phyloP scores from a whole-genome alignment of 2,797 vertebrate genomes.

The Cyprinella venusta region DNA sequence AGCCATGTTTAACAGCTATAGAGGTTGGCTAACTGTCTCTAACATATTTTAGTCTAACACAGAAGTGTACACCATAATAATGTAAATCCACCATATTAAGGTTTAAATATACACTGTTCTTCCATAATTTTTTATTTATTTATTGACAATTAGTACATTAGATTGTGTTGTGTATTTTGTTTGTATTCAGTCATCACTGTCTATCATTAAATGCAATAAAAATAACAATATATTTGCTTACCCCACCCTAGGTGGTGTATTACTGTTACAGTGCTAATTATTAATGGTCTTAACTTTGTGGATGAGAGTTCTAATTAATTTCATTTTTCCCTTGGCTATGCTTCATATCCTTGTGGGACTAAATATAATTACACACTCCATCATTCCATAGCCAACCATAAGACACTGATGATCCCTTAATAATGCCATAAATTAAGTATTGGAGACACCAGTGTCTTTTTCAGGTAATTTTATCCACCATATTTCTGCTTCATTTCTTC shows the following conservation, averaged over 20 bases:
- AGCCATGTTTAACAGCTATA: neutral
- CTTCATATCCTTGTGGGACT: constrained; percentile 49
- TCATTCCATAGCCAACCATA: constrained; percentile 39
- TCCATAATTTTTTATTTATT: too few relatives aligned
- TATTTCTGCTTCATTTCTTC: constrained; percentile 4
- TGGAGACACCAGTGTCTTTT: constrained; percentile 27
- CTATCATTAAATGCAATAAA: neutral
- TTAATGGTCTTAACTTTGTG: constrained; percentile 35
- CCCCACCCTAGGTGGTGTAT: neutral
- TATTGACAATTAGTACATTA: neutral
- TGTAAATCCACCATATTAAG: neutral
- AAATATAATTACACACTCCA: constrained; percentile 52
- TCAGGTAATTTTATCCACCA: constrained; percentile 33
- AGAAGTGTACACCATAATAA: neutral
- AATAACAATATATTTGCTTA: neutral
- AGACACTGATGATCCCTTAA: constrained; percentile 43
- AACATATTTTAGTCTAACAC: neutral
- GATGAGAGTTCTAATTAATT: constrained; percentile 45
- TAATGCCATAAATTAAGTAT: constrained; percentile 42
- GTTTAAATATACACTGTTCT: neutral
- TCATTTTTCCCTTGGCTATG: constrained; percentile 40
- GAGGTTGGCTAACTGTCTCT: neutral
- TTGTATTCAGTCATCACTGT: neutral
- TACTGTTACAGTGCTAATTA: constrained; percentile 23
- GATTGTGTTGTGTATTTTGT: neutral